Evolutionary conservation across 2,797 vertebrate species (phyloP).

Genomic region (Anguilla obscura): DNA sequence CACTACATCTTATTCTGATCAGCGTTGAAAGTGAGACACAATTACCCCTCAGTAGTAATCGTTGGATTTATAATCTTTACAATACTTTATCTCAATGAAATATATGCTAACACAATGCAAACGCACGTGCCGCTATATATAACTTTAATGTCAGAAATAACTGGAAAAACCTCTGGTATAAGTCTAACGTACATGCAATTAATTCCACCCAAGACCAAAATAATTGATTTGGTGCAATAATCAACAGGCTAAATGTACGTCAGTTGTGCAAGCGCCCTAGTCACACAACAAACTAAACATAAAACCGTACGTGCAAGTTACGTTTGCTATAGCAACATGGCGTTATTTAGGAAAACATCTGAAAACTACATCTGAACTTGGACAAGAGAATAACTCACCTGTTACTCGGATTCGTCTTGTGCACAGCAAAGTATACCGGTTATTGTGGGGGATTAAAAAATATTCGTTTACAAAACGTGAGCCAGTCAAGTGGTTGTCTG

Average conservation of each 20-base stretch:
- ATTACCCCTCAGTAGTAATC: neutral
- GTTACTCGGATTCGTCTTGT: conserved; percentile 53
- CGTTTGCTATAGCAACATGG: neutral
- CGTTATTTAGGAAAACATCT: neutral
- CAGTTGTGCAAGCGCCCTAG: neutral
- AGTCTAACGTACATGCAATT: neutral
- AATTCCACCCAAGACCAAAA: neutral
- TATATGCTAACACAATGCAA: neutral
- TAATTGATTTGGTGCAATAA: neutral
- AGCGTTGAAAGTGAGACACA: neutral
- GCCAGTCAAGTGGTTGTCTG: conserved; percentile 40
- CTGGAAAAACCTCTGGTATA: neutral
- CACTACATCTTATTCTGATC: neutral
- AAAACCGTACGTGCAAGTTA: neutral
- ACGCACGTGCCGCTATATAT: neutral
- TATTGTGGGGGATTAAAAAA: conserved; percentile 58
- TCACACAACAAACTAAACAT: neutral
- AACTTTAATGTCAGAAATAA: neutral
- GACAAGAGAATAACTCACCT: conserved; percentile 63
- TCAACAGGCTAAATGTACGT: neutral
- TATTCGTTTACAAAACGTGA: conserved; percentile 41
- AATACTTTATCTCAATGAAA: neutral
- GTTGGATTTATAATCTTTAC: neutral
- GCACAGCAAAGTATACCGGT: conserved; percentile 51
- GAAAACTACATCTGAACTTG: conserved; percentile 9